Conservation (phyloP, 2,113 vertebrate genomes). For the Cephalophus harveyi region DNA sequence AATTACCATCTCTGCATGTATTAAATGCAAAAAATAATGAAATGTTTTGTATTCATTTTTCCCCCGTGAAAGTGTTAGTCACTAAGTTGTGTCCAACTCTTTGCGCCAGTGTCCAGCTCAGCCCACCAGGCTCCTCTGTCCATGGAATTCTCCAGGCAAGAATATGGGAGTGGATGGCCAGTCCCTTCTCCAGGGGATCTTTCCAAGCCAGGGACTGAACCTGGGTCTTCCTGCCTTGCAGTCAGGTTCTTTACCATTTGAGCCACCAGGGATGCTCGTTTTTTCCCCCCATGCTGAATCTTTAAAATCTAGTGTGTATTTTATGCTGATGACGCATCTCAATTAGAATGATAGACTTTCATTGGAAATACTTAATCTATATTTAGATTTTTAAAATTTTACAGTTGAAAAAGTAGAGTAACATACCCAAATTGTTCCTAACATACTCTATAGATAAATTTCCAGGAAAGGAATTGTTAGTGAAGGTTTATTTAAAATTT, state of each 20-base stretch:
- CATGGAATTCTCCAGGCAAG: neutral
- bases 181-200: neutral
- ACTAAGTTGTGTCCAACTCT: neutral
- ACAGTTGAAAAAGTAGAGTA: neutral
- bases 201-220: neutral
- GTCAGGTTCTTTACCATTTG: neutral
- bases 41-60: neutral
- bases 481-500: neutral
- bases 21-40: neutral
- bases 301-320: neutral
- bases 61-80: neutral
- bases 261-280: neutral
- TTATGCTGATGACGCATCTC: conserved; percentile 26
- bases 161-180: neutral
- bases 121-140: neutral
- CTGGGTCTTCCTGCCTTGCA: neutral
- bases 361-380: neutral
- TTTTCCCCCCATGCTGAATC: accelerated
- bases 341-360: neutral
- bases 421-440: neutral
- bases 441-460: conserved; percentile 4
- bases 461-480: neutral
- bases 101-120: neutral
- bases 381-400: conserved; percentile 4
- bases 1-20: neutral